Percentiles rank a stretch among this genome's conserved stretches.
Conservation (phyloP, 2,113 vertebrate species). For the Procavia capensis region DNA sequence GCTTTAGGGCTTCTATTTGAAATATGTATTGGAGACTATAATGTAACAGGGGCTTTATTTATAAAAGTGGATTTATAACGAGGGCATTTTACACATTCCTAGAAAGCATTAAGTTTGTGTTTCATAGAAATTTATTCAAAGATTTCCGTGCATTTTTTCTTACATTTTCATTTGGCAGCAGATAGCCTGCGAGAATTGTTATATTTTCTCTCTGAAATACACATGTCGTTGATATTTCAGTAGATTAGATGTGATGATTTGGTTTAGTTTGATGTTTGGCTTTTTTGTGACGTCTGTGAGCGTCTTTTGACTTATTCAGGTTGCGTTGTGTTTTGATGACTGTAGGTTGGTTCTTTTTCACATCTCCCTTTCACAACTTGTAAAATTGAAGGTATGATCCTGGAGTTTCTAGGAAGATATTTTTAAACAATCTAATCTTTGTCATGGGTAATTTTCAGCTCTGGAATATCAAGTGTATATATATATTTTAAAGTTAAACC, state of each 20-base stretch:
- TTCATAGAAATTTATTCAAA: slow-evolving; percentile 54
- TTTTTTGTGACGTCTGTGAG: neutral
- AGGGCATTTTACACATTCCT: neutral
- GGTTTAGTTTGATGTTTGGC: neutral
- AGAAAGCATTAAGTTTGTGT: slow-evolving; percentile 49
- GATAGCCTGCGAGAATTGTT: neutral
- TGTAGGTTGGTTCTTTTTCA: neutral
- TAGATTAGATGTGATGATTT: neutral
- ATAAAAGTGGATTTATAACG: slow-evolving; percentile 63
- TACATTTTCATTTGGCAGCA: slow-evolving; percentile 48
- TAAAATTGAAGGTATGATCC: neutral
- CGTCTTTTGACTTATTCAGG: slow-evolving; percentile 24
- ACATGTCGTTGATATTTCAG: neutral
- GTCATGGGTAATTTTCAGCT: neutral
- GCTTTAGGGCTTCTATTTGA: slow-evolving; percentile 19
- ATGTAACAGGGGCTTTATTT: slow-evolving; percentile 24
- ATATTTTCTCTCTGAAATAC: slow-evolving; percentile 44
- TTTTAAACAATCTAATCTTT: neutral
- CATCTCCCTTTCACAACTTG: neutral
- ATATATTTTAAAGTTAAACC: slow-evolving; percentile 28
- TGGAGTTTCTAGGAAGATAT: neutral
- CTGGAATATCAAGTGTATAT: neutral
- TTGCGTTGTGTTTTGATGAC: neutral
- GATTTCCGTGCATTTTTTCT: slow-evolving; percentile 1
- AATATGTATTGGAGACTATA: slow-evolving; percentile 54